Conservation (phyloP, 2,113 vertebrate species). For the Isurus oxyrinchus region DNA sequence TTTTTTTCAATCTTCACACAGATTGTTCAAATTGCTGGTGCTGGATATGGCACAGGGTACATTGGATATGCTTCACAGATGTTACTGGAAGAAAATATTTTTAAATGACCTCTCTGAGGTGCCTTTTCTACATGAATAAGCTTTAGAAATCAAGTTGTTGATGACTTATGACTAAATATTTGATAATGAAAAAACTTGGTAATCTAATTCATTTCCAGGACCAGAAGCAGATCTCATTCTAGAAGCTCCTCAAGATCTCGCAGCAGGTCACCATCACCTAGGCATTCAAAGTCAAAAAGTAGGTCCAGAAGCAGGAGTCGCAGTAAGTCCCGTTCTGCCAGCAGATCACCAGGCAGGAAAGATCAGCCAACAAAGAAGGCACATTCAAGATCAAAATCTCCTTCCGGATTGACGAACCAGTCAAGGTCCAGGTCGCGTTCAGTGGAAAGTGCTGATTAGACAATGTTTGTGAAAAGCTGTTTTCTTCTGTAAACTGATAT, state of each 20-base stretch:
- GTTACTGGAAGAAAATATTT: background rate
- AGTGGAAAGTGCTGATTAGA: slow-evolving; percentile 12
- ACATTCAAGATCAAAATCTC: slow-evolving; percentile 68
- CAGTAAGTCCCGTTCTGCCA: slow-evolving; percentile 69
- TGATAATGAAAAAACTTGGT: background rate
- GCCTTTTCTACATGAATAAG: background rate
- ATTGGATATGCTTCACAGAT: background rate
- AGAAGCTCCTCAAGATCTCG: slow-evolving; percentile 77
- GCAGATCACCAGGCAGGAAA: slow-evolving; percentile 65
- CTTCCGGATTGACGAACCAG: slow-evolving; percentile 61
- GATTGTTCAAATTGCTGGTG: background rate
- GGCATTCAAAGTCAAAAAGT: slow-evolving; percentile 73
- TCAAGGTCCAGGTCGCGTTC: background rate
- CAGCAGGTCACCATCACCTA: slow-evolving; percentile 68
- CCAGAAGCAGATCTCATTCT: slow-evolving; percentile 79
- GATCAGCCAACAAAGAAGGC: slow-evolving; percentile 70
- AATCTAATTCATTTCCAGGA: slow-evolving; percentile 56
- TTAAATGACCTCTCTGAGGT: background rate
- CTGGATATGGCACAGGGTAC: background rate
- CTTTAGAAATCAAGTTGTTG: background rate
- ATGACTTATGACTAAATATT: background rate
- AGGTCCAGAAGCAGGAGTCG: slow-evolving; percentile 69
- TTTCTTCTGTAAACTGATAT: background rate
- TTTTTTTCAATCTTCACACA: background rate
- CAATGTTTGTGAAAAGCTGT: background rate